Base-by-base conservation (phyloP, 2,797 vertebrate species). In the Rhynchonycteris naso region DNA sequence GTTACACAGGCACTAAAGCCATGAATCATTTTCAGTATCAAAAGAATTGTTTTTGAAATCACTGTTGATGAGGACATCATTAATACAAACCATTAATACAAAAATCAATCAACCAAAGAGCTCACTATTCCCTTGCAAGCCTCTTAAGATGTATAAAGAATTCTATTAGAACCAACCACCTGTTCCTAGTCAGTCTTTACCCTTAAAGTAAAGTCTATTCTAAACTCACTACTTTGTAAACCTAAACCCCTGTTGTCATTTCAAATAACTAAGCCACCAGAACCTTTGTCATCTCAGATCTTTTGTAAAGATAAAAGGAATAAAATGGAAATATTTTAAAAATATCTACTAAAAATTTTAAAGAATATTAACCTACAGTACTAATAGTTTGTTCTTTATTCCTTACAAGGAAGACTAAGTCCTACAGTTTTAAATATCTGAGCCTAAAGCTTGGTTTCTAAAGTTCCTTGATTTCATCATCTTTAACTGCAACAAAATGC, bases 41-140 rank as follows among this genome's bases (percentile, higher is more conserved):
- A 82, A 92, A 88, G 43, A 47, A 72, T 24, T 95, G n/a, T 90
- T 69, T 65, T 65, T 85, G 90, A 96, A 96, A 88, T 33, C 50
- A 91, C 47, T 86, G n/a, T 1, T 92, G 52, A 91, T 94, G 84
- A 22, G 78, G 68, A 87, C 30, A 88, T 13, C 75, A 58, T 58
- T 58, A 58, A 38, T 10, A 88, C 1, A 78, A 83, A 82, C 59
- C 61, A 93, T 80, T 66, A 85, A 91, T 38, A 95, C 38, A 86
- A 88, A 95, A 94, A 84, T 68, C 87, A 94, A 56, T 93, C 66
- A 94, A 50, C 59, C 35, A 81, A 87, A 90, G 30, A 69, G 26
- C 63, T 85, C 93, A 90, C 21, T 93, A 81, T 95, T 76, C 54
- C 22, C 38, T 86, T 58, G 61, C 35, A 90, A 94, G 89, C 76